A percentile compares a stretch with the other conserved stretches of the same genome.
Evolutionary conservation across 2,113 vertebrate genomes (phyloP).

Genomic region (Elachura formosa): DNA sequence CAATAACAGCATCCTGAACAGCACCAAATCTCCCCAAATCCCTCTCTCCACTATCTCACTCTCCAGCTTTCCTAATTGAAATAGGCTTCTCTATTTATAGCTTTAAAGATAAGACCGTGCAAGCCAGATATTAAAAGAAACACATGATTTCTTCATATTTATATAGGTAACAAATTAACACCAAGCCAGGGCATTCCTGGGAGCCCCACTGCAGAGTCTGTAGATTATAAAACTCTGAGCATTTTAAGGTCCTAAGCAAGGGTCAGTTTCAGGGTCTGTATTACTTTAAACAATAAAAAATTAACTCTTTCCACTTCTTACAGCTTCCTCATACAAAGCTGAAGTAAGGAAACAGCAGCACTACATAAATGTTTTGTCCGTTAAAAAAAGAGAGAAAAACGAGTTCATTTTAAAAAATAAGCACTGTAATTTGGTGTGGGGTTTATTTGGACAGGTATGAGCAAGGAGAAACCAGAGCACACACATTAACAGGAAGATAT

Average conservation of each 20-base stretch:
- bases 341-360: background rate
- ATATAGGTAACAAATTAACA: background rate
- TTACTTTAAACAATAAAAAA: background rate
- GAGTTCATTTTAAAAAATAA: background rate
- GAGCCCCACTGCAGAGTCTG: background rate
- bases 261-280: background rate
- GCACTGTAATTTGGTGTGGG: background rate
- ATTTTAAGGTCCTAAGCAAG: background rate
- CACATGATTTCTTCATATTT: background rate
- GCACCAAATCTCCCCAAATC: background rate
- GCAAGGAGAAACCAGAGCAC: background rate
- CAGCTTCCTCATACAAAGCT: background rate
- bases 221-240: background rate
- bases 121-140: background rate
- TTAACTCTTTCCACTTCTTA: background rate
- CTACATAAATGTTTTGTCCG: background rate
- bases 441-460: fast-evolving
- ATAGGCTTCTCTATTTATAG: background rate
- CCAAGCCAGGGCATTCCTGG: background rate
- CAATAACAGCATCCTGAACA: background rate
- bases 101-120: background rate
- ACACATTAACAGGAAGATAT: background rate
- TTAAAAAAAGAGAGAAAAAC: background rate
- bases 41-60: background rate
- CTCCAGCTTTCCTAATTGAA: background rate